phyloP scores from a whole-genome alignment of 2,888 invertebrate genomes.

The Agonopterix subpropinquella region DNA sequence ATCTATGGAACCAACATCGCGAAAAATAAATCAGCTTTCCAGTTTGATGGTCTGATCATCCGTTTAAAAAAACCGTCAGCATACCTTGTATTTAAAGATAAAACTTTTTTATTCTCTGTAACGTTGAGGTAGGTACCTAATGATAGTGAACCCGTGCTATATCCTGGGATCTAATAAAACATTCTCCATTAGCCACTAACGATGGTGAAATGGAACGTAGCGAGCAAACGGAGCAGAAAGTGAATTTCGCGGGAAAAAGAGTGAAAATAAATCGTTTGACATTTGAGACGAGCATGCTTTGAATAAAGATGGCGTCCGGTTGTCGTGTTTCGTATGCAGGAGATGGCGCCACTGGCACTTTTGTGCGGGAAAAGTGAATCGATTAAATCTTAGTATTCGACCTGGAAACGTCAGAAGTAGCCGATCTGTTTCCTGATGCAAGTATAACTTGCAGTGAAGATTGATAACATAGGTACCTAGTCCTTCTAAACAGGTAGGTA shows the following conservation, averaged over 20 bases:
- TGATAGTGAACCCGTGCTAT: background rate
- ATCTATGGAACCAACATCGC: no score
- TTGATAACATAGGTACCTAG: no score
- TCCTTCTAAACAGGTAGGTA: no score
- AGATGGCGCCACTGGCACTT: slow-evolving; percentile 12
- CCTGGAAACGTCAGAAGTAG: slow-evolving; percentile 5
- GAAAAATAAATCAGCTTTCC: no score
- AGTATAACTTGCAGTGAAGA: no score
- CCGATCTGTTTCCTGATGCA: background rate
- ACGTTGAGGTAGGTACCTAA: no score
- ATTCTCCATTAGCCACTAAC: background rate
- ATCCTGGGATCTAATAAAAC: background rate
- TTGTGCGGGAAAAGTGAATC: slow-evolving; percentile 8
- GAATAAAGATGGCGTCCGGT: slow-evolving; percentile 28
- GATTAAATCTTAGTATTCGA: slow-evolving; percentile 16
- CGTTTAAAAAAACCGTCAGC: no score
- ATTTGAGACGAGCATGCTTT: slow-evolving; percentile 27
- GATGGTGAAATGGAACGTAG: slow-evolving; percentile 16
- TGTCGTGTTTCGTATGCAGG: slow-evolving; percentile 26
- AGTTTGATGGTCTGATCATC: no score
- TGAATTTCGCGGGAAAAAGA: slow-evolving; percentile 52
- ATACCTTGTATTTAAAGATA: no score
- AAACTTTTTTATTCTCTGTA: no score
- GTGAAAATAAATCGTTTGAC: slow-evolving; percentile 51
- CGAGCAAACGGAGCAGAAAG: slow-evolving; percentile 49